Base-by-base conservation (phyloP, 2,888 invertebrate species). In the Caenorhabditis doughertyi region DNA sequence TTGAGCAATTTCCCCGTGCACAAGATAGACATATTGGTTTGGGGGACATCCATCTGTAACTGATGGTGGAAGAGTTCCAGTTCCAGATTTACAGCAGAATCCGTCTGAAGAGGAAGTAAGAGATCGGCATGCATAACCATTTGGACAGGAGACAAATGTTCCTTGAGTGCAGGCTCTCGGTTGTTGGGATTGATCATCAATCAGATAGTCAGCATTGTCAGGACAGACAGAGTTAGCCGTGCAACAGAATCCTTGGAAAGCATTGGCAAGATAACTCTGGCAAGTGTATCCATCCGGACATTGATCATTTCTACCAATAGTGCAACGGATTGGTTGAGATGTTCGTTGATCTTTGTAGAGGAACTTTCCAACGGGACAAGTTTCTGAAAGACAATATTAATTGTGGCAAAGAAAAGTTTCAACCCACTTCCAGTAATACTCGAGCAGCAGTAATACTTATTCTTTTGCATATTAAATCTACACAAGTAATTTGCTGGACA, bases 371-470 rank as follows among this genome's bases (percentile, higher is more conserved):
- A 53, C 56, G 0, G 87, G 87, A 65, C 88, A 88, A n/a, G 86
- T 88, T 27, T 83, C 86, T 86, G 77, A 73, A 84, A 44, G 23
- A n/a, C 7, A n/a, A 29, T n/a, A 44, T 9, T 23, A 39, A 1
- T 13, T 13, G 2, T 13, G 18, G 27, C 23, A 9, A 9, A 32
- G 23, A 18, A 39, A 35, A 74, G 16, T 27, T 13, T n/a, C 3
- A 74, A 68, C 79, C 84, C 32, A 84, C 84, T 81, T 83, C 85
- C 84, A 42, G 62, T 44, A 18, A 84, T 82, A 25, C 76, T 81
- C 3, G 84, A 81, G 58, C 89, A 89, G 62, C 89, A 89, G 73
- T 86, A 89, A 64, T 89, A 89, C 56, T 86, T 84, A 70, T 86
- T 86, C 68, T 83, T 85, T 3, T 77, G 74, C 53, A 85, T 77